phyloP scores from a whole-genome alignment of 2,888 invertebrate species.

The Heliconius sara region DNA sequence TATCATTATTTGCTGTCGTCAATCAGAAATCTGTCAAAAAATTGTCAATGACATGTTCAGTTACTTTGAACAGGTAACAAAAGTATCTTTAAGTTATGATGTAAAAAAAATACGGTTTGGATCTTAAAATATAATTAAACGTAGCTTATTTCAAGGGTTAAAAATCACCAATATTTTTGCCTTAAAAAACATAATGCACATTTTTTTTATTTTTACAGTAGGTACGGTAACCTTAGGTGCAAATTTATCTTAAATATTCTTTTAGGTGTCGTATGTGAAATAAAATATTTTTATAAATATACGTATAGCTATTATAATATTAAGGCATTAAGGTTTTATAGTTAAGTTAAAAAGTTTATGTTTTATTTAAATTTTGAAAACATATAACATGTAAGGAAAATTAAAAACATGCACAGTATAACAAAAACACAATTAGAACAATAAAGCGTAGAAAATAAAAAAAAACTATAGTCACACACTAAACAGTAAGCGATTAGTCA shows the following conservation, averaged over 20 bases:
- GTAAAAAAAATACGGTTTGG: background rate
- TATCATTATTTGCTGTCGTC: constrained; percentile 40
- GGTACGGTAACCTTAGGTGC: no score
- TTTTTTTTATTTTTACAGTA: no score
- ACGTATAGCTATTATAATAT: background rate
- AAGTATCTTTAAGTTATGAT: background rate
- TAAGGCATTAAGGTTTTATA: background rate
- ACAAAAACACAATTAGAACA: background rate
- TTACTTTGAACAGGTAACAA: background rate
- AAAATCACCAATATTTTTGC: background rate
- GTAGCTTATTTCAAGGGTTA: background rate
- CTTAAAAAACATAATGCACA: no score
- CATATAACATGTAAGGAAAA: background rate
- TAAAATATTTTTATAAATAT: background rate
- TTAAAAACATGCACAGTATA: background rate
- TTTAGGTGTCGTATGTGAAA: background rate
- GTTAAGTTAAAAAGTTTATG: background rate
- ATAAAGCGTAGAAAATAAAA: background rate
- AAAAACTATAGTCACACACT: constrained; percentile 16
- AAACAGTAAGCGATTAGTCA: constrained; percentile 47
- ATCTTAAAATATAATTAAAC: no score
- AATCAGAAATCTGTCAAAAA: constrained; percentile 24
- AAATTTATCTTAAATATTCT: no score
- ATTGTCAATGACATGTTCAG: constrained; percentile 17
- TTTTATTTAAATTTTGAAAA: background rate